Percentiles rank a stretch among this genome's conserved stretches.
phyloP scores from a whole-genome alignment of 2,888 invertebrate species.

The Drosophila setosimentum region DNA sequence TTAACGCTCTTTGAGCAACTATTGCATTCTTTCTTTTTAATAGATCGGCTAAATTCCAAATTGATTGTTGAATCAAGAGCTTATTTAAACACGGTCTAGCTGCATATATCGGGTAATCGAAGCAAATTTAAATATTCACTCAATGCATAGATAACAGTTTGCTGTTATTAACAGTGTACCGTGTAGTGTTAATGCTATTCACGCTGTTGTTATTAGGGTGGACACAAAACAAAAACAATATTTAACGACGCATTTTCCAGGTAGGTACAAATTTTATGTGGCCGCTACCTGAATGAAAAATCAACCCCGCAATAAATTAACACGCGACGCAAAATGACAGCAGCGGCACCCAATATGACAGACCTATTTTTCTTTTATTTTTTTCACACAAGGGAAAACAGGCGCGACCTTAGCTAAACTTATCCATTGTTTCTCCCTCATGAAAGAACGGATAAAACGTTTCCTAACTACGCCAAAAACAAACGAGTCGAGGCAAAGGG shows the following conservation, averaged over 20 bases:
- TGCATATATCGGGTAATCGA: not conserved
- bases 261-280: constrained; percentile 56
- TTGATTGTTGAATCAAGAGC: not conserved
- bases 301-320: constrained; percentile 74
- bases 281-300: constrained; percentile 64
- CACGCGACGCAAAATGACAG: constrained; percentile 62
- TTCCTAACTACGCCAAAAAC: constrained; percentile 34
- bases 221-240: constrained; percentile 18
- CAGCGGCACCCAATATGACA: constrained; percentile 43
- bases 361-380: constrained; percentile 46
- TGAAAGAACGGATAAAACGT: constrained; percentile 29
- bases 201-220: constrained; percentile 46
- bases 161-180: constrained; percentile 25
- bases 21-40: not conserved
- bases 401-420: constrained; percentile 67
- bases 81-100: not conserved
- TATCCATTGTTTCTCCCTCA: constrained; percentile 42
- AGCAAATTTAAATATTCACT: not conserved
- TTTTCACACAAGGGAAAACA: constrained; percentile 52
- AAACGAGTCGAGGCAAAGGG: constrained; percentile 19
- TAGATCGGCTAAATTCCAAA: too few species aligned
- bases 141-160: constrained; percentile 7
- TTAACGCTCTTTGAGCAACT: constrained; percentile 31
- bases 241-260: constrained; percentile 58
- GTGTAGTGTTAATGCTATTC: constrained; percentile 22